Evolutionary conservation across 2,797 vertebrate species (phyloP).

Genomic region (Tenualosa thibaudeaui): DNA sequence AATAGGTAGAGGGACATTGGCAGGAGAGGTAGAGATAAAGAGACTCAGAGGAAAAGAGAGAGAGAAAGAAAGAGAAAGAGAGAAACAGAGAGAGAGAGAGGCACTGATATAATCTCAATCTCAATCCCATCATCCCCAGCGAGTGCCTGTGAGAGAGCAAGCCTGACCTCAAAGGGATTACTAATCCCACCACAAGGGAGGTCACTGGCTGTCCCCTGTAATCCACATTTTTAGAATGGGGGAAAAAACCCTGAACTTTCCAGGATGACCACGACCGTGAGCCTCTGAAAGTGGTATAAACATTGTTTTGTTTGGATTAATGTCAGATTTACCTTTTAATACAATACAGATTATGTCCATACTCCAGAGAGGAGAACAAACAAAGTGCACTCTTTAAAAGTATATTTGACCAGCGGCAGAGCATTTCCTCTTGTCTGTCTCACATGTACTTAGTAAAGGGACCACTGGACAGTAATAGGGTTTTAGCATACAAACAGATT

Average conservation of each 20-base stretch:
- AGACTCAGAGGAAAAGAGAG: not conserved
- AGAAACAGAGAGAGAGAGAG: not conserved
- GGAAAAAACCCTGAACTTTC: not conserved
- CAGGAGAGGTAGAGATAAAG: not conserved
- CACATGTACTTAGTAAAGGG: not conserved
- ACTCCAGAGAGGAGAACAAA: not conserved
- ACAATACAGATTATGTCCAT: conserved; percentile 10
- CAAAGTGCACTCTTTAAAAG: conserved; percentile 19
- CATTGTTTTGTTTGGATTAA: conserved; percentile 9
- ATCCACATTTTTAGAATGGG: conserved; percentile 7
- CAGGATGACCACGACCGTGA: not conserved
- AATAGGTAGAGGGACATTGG: not conserved
- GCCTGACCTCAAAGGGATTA: conserved; percentile 32
- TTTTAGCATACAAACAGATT: not conserved
- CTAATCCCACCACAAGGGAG: conserved; percentile 29
- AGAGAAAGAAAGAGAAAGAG: not conserved
- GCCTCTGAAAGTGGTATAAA: conserved; percentile 14
- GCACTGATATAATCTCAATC: conserved; percentile 31
- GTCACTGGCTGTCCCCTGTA: conserved; percentile 16
- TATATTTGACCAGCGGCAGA: not conserved
- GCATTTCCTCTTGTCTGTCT: not conserved
- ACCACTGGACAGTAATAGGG: not conserved
- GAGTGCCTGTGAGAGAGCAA: conserved; percentile 12
- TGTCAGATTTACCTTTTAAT: conserved; percentile 8
- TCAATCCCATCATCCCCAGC: conserved; percentile 3